phyloP scores from a whole-genome alignment of 1,140 invertebrate species.

The Brachionus rotundiformis region DNA sequence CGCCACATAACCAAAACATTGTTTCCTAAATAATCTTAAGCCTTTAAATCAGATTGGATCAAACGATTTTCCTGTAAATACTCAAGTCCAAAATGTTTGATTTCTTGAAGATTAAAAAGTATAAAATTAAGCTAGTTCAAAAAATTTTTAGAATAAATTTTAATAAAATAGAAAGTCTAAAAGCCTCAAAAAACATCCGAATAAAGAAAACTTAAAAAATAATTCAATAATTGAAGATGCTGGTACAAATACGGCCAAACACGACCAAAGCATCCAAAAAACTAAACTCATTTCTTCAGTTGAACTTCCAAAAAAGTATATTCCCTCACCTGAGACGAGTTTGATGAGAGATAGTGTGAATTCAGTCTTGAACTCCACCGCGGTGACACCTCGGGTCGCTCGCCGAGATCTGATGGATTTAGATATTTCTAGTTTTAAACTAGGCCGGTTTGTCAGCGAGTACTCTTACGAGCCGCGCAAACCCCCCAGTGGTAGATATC shows the following conservation, averaged over 20 bases:
- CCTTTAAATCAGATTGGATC: background rate
- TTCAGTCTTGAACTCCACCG: background rate
- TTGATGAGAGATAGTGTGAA: background rate
- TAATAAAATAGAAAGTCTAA: background rate
- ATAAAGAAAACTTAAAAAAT: background rate
- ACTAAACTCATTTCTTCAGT: background rate
- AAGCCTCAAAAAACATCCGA: background rate
- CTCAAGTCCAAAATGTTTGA: constrained; percentile 16
- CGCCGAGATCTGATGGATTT: background rate
- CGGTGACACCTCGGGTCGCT: background rate
- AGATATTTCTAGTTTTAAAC: background rate
- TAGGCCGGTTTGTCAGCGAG: background rate
- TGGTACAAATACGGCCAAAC: background rate
- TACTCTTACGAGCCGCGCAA: background rate
- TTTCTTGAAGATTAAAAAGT: constrained; percentile 36
- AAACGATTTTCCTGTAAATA: background rate
- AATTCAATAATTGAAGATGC: too few species aligned
- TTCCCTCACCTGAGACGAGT: background rate
- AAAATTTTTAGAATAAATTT: background rate
- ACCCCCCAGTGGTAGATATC: background rate
- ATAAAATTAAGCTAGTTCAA: background rate
- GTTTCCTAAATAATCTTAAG: background rate
- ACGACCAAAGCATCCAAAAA: background rate
- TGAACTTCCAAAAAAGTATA: background rate
- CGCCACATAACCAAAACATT: background rate